These are phyloP conservation scores for Drosophila funebris DNA, from an alignment of 1,140 invertebrate species.

Conservation along the genomic window DNA sequence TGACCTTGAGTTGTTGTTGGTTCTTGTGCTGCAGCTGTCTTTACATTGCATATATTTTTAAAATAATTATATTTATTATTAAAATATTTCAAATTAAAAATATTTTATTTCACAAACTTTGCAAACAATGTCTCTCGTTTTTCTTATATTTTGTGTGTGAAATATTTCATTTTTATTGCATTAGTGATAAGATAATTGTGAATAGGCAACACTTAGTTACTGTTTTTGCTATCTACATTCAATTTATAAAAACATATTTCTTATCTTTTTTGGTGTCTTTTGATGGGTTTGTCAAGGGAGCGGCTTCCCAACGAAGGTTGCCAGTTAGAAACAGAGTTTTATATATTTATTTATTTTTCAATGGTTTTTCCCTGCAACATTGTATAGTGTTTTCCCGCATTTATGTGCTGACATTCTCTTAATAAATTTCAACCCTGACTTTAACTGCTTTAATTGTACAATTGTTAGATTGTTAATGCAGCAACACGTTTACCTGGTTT, in stretches of 20 bases:
- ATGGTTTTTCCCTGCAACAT: conserved; percentile 1
- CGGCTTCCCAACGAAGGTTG: background rate
- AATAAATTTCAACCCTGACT: background rate
- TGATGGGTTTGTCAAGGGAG: background rate
- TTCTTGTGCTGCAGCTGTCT: conserved; percentile 8
- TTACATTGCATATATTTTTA: conserved; percentile 5
- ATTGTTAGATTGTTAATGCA: conserved; percentile 14
- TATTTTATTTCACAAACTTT: background rate
- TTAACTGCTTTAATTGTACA: conserved; percentile 2
- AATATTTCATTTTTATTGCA: conserved; percentile 16
- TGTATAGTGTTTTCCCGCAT: background rate
- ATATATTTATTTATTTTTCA: background rate
- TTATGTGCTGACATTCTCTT: conserved; percentile 1
- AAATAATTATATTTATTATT: background rate
- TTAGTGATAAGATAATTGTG: conserved; percentile 38
- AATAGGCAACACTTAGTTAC: conserved; percentile 27
- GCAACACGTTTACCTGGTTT: conserved; percentile 1
- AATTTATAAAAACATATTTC: background rate
- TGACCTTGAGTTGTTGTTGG: conserved; percentile 8
- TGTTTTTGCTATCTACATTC: background rate
- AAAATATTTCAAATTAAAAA: background rate
- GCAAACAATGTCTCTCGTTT: background rate
- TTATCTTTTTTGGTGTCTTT: conserved; percentile 6
- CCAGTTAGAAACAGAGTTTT: background rate
- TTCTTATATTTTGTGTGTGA: background rate